phyloP scores from a whole-genome alignment of 2,888 invertebrate species.

The Lithodes maja region DNA sequence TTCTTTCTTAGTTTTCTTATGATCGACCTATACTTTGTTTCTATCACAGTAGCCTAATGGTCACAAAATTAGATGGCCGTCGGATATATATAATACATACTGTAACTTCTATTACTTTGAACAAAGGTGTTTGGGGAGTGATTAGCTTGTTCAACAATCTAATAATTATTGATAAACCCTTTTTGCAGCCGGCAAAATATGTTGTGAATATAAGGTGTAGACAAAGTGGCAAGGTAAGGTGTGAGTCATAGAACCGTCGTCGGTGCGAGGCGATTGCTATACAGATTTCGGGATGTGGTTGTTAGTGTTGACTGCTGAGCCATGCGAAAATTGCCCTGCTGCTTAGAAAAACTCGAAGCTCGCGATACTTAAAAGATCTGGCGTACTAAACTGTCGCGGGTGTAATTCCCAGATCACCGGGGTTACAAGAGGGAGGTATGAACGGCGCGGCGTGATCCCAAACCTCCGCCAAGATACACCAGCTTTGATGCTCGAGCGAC shows the following conservation, averaged over 20 bases:
- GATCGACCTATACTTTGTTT: no score
- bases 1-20: no score
- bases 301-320: neutral
- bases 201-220: no score
- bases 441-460: neutral
- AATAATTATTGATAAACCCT: no score
- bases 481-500: neutral
- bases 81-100: no score
- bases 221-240: no score
- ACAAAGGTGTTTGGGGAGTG: no score
- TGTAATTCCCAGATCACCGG: neutral
- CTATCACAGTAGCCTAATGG: no score
- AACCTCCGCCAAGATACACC: neutral
- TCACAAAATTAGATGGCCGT: no score
- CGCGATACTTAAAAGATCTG: neutral
- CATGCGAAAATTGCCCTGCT: neutral
- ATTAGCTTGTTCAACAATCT: no score
- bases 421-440: neutral
- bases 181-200: no score
- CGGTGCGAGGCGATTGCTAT: neutral
- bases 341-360: neutral
- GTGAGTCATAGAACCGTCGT: neutral
- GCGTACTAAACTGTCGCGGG: neutral
- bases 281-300: neutral
- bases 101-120: no score